These are phyloP conservation scores for Ectropis grisescens DNA, from an alignment of 1,140 invertebrate species.

Conservation along the genomic window DNA sequence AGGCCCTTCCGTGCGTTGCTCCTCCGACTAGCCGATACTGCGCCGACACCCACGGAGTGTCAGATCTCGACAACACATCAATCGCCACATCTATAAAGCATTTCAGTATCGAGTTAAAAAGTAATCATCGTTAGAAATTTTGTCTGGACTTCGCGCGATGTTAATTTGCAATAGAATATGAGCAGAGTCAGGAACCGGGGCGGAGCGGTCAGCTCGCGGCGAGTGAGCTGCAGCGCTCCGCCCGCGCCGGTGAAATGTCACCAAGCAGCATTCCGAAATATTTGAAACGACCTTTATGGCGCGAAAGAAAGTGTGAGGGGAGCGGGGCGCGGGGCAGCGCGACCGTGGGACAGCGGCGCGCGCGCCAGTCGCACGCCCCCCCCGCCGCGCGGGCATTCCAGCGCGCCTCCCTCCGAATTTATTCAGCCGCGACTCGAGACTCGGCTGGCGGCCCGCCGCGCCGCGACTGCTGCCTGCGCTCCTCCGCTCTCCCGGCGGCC, in stretches of 20 bases:
- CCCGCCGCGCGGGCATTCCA: slow-evolving; percentile 57
- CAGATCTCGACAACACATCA: too few species aligned
- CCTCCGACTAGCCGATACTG: too few species aligned
- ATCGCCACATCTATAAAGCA: too few species aligned
- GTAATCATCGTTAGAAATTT: too few species aligned
- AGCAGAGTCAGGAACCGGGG: slow-evolving; percentile 10
- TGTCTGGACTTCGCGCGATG: neutral
- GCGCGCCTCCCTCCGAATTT: slow-evolving; percentile 63
- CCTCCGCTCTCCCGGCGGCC: slow-evolving; percentile 7
- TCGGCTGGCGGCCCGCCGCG: slow-evolving; percentile 10
- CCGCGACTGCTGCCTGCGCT: slow-evolving; percentile 4
- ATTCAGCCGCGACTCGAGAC: slow-evolving; percentile 51
- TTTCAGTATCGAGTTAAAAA: too few species aligned
- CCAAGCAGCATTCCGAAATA: slow-evolving; percentile 66
- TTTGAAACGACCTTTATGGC: slow-evolving; percentile 69
- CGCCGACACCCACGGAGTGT: too few species aligned
- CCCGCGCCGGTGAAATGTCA: slow-evolving; percentile 58
- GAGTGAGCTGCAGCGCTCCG: slow-evolving; percentile 36
- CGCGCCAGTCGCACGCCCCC: slow-evolving; percentile 62
- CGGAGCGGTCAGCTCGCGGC: slow-evolving; percentile 28
- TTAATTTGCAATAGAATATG: neutral
- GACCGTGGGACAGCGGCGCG: slow-evolving; percentile 62
- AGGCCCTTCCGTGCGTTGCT: slow-evolving; percentile 4
- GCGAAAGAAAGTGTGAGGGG: slow-evolving; percentile 64
- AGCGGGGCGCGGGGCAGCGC: slow-evolving; percentile 38